Evolutionary conservation across 92 coral and sea anemone genomes (phyloP).

Genomic region (Meandrina meandrites): DNA sequence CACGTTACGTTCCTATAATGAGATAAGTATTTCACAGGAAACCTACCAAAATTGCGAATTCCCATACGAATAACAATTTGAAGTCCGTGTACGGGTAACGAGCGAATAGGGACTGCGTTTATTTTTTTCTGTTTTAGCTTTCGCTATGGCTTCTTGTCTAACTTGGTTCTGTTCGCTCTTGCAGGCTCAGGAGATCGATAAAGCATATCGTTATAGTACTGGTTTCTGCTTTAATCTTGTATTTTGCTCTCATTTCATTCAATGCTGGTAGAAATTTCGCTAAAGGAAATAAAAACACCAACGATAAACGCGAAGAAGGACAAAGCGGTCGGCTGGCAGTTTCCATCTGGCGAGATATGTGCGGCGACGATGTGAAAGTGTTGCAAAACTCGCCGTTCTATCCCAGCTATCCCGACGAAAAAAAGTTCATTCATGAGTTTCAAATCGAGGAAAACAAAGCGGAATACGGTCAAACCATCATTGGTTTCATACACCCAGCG

Average conservation of each 20-base stretch:
- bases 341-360: constrained; percentile 45
- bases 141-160: not conserved
- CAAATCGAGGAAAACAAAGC: constrained; percentile 3
- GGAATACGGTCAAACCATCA: constrained; percentile 48
- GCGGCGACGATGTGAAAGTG: constrained; percentile 23
- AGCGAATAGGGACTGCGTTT: too few species aligned
- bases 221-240: not conserved
- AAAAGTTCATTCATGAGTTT: constrained; percentile 22
- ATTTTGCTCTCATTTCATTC: not conserved
- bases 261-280: too few species aligned
- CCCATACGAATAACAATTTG: too few species aligned
- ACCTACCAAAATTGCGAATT: too few species aligned
- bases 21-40: too few species aligned
- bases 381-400: constrained; percentile 30
- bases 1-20: too few species aligned
- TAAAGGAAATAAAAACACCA: too few species aligned
- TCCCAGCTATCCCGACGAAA: constrained; percentile 44
- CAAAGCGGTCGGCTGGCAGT: not conserved
- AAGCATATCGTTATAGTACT: not conserved
- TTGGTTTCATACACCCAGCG: constrained; percentile 36
- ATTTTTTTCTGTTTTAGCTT: too few species aligned
- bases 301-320: not conserved
- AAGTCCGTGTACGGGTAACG: too few species aligned
- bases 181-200: not conserved
- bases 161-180: not conserved